Conservation (phyloP, 2,113 vertebrate species). For the Xiphophorus couchianus region DNA sequence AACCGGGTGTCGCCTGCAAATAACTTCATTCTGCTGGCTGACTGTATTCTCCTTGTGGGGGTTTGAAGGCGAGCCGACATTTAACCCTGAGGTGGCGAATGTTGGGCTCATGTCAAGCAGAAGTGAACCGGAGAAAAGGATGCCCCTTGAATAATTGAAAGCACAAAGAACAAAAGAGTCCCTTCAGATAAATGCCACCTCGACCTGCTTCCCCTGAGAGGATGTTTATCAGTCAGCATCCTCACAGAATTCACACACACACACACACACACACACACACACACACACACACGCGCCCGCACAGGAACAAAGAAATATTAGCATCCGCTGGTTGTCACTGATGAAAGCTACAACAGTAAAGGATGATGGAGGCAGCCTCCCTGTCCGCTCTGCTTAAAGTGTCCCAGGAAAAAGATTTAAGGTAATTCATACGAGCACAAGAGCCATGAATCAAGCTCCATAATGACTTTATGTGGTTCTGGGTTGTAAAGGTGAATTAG, state of each 20-base stretch:
- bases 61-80: conserved; percentile 23
- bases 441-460: not conserved
- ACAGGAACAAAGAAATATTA: conserved; percentile 24
- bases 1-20: not conserved
- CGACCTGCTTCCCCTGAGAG: conserved; percentile 51
- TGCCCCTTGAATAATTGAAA: conserved; percentile 74
- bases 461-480: not conserved
- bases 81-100: conserved; percentile 52
- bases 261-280: not conserved
- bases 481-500: not conserved
- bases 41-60: not conserved
- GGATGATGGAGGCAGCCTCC: conserved; percentile 83
- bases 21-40: conserved; percentile 3
- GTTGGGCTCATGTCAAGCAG: conserved; percentile 39
- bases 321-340: conserved; percentile 11
- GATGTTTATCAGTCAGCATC: conserved; percentile 48
- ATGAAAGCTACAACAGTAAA: conserved; percentile 84
- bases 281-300: not conserved
- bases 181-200: conserved; percentile 66
- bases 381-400: conserved; percentile 79
- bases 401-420: conserved; percentile 86
- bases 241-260: conserved; percentile 35
- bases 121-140: conserved; percentile 48
- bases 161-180: conserved; percentile 65
- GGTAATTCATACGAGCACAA: conserved; percentile 76